Percentiles rank a stretch among this genome's conserved stretches.
Evolutionary conservation across 2,797 vertebrate species (phyloP).

Genomic region (Alectoris magna): DNA sequence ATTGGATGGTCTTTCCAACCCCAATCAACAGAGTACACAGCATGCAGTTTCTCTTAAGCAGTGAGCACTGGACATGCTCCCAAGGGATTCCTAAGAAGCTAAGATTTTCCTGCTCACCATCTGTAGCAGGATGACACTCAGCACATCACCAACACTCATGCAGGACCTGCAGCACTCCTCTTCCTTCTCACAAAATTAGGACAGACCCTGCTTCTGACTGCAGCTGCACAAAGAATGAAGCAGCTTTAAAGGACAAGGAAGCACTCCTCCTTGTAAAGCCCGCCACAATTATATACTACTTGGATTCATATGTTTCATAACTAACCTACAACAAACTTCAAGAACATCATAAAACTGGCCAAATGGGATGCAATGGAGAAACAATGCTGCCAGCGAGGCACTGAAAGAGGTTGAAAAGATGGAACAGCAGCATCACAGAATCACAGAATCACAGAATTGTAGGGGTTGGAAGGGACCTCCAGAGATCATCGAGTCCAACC

Average conservation of each 20-base stretch:
- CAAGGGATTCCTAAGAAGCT: neutral
- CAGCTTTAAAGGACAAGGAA: neutral
- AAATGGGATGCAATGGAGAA: neutral
- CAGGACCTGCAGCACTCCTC: rapidly evolving
- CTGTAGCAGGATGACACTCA: rapidly evolving
- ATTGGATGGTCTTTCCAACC: neutral
- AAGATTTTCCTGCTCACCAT: rapidly evolving
- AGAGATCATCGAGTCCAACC: too few species aligned
- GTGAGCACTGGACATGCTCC: rapidly evolving
- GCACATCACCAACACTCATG: rapidly evolving
- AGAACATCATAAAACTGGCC: neutral
- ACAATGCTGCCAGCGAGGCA: neutral
- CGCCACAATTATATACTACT: rapidly evolving
- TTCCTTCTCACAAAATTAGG: rapidly evolving
- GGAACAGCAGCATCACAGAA: neutral
- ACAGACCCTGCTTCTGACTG: neutral
- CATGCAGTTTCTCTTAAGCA: rapidly evolving
- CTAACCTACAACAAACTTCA: neutral
- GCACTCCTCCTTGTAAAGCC: rapidly evolving
- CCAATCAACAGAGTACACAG: neutral
- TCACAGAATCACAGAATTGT: too few species aligned
- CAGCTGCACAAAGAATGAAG: rapidly evolving
- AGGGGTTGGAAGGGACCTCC: too few species aligned
- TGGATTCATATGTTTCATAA: rapidly evolving
- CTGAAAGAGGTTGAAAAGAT: rapidly evolving